A percentile compares a stretch with the other conserved stretches of the same genome.
Evolutionary conservation across 2,113 vertebrate genomes (phyloP).

Genomic region (Hystrix cristata): DNA sequence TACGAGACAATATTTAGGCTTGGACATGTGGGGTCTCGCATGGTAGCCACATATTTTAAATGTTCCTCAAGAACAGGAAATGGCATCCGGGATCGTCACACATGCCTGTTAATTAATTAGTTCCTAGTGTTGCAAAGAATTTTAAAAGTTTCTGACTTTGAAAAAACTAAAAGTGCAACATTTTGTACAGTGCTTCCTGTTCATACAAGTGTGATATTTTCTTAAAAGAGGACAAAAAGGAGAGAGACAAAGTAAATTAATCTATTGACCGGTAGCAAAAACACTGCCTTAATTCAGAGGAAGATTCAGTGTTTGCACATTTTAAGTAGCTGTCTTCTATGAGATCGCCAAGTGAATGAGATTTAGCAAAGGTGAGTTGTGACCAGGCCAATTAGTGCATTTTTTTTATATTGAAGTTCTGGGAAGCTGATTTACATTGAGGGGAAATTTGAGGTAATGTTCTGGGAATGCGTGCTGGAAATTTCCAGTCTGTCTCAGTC

Average conservation of each 20-base stretch:
- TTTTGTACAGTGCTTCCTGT: conserved; percentile 31
- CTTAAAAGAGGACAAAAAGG: conserved; percentile 16
- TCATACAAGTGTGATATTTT: not conserved
- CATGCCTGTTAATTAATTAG: not conserved
- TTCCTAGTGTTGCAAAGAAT: not conserved
- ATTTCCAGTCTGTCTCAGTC: conserved; percentile 65
- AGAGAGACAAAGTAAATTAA: conserved; percentile 37
- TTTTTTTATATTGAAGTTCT: conserved; percentile 67
- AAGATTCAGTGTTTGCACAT: not conserved
- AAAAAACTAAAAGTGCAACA: not conserved
- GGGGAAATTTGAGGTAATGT: conserved; percentile 61
- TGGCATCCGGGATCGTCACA: not conserved
- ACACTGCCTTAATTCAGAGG: conserved; percentile 15
- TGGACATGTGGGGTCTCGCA: not conserved
- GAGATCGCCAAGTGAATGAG: not conserved
- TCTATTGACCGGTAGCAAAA: not conserved
- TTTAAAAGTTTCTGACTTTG: not conserved
- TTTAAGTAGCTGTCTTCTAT: conserved; percentile 42
- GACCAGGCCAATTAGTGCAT: conserved; percentile 39
- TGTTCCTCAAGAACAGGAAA: not conserved
- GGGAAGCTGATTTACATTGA: conserved; percentile 69
- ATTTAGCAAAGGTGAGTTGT: conserved; percentile 67
- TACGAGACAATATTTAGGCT: not conserved
- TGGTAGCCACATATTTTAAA: not conserved
- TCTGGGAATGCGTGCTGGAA: conserved; percentile 52